Conservation (phyloP, 2,113 vertebrate genomes). For the Oreotragus oreotragus region DNA sequence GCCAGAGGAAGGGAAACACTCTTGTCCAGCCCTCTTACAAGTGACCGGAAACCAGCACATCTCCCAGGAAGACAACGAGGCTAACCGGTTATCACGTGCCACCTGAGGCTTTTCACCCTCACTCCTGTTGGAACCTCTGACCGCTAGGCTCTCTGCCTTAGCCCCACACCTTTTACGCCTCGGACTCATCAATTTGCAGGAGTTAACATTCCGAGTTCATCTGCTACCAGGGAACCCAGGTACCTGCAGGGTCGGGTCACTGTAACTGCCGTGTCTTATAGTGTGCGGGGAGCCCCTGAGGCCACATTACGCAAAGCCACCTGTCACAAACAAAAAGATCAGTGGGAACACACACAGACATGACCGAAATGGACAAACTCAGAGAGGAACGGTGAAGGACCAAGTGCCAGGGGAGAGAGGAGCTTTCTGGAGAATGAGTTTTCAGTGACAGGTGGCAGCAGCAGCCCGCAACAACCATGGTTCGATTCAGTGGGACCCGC, state of each 20-base stretch:
- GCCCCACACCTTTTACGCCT: neutral
- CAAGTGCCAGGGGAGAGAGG: neutral
- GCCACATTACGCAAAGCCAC: neutral
- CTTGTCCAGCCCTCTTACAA: neutral
- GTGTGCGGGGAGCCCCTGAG: neutral
- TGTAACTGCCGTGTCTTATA: neutral
- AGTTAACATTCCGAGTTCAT: neutral
- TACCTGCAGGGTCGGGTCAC: neutral
- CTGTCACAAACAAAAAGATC: neutral
- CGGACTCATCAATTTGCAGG: neutral
- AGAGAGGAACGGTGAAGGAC: neutral
- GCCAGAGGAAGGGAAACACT: neutral
- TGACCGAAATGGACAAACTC: neutral
- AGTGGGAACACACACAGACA: neutral
- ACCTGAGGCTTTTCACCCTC: neutral
- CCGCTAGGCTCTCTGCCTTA: neutral
- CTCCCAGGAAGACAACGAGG: neutral
- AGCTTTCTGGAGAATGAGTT: neutral
- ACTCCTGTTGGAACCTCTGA: neutral
- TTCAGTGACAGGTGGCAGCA: neutral
- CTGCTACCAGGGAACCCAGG: neutral
- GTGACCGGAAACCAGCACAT: neutral
- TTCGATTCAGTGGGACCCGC: neutral
- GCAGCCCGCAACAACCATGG: neutral
- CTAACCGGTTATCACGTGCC: neutral